Evolutionary conservation across 2,797 vertebrate species (phyloP).

Genomic region (Epinephelus coioides): DNA sequence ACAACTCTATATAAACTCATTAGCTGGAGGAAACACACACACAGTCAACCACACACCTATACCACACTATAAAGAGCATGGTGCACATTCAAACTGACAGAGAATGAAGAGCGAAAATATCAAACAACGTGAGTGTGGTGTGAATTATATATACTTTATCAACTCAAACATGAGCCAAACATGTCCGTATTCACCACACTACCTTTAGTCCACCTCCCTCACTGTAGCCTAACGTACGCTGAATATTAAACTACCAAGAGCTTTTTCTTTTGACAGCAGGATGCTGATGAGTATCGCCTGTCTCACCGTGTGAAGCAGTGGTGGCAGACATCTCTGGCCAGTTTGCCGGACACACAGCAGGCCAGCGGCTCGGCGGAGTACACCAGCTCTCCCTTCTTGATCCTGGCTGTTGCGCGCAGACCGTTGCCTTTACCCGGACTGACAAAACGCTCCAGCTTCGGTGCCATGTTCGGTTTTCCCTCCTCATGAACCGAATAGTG

Average conservation of each 20-base stretch:
- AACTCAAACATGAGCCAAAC: not conserved
- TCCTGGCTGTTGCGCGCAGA: slow-evolving; percentile 76
- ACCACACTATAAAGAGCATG: too few relatives aligned
- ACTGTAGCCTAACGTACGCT: too few relatives aligned
- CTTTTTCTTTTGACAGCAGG: not conserved
- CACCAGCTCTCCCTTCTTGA: slow-evolving; percentile 86
- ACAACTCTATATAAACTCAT: not conserved
- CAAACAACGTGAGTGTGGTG: not conserved
- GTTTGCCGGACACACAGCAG: slow-evolving; percentile 83
- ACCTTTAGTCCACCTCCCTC: too few relatives aligned
- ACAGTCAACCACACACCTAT: fast-evolving
- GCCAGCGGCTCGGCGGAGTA: slow-evolving; percentile 86
- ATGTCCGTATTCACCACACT: too few relatives aligned
- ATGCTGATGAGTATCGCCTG: not conserved
- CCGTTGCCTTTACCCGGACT: slow-evolving; percentile 89
- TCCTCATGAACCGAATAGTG: slow-evolving; percentile 50
- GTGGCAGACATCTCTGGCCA: slow-evolving; percentile 86
- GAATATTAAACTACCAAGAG: not conserved
- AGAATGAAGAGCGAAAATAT: not conserved
- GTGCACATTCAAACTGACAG: not conserved
- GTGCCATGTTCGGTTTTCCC: slow-evolving; percentile 74
- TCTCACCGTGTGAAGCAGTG: slow-evolving; percentile 90
- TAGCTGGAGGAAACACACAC: not conserved
- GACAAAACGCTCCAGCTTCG: slow-evolving; percentile 86
- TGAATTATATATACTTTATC: not conserved